phyloP scores from a whole-genome alignment of 1,140 invertebrate species.

The Meloidogyne hapla region DNA sequence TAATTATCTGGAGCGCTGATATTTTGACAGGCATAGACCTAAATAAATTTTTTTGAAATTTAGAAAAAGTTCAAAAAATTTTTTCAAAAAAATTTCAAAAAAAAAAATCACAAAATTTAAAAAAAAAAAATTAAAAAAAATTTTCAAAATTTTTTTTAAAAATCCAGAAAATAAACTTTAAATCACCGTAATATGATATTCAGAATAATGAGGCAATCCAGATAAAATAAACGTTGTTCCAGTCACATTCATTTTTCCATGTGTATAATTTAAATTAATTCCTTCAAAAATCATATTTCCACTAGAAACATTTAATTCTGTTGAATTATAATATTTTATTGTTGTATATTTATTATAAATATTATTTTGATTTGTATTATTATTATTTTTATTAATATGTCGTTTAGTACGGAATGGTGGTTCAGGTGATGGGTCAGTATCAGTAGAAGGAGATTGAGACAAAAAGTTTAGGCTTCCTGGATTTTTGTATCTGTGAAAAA shows the following conservation, averaged over 20 bases:
- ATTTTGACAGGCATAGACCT: conserved; percentile 56
- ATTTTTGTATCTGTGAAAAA: no score
- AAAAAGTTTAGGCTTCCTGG: no score
- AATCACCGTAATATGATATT: conserved; percentile 67
- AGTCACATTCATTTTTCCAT: conserved; percentile 52
- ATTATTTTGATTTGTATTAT: conserved; percentile 64
- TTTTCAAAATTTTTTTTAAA: neutral
- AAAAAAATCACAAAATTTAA: neutral
- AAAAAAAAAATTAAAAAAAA: conserved; percentile 27
- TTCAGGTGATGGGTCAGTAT: neutral
- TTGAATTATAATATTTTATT: conserved; percentile 28
- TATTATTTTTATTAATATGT: neutral
- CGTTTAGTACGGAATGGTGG: neutral
- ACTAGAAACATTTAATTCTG: conserved; percentile 30
- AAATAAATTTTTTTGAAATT: neutral
- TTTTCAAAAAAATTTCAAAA: neutral
- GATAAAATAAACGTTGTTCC: conserved; percentile 52
- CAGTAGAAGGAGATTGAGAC: no score
- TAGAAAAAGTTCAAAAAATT: no score
- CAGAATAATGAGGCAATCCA: conserved; percentile 66
- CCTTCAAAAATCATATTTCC: conserved; percentile 19
- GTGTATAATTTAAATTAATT: conserved; percentile 24
- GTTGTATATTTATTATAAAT: conserved; percentile 65
- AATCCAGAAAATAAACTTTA: conserved; percentile 23
- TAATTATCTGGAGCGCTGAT: conserved; percentile 37